Percentiles rank a stretch among this genome's conserved stretches.
Conservation (phyloP, 2,797 vertebrate species). For the Scolopax bukidnonensis region DNA sequence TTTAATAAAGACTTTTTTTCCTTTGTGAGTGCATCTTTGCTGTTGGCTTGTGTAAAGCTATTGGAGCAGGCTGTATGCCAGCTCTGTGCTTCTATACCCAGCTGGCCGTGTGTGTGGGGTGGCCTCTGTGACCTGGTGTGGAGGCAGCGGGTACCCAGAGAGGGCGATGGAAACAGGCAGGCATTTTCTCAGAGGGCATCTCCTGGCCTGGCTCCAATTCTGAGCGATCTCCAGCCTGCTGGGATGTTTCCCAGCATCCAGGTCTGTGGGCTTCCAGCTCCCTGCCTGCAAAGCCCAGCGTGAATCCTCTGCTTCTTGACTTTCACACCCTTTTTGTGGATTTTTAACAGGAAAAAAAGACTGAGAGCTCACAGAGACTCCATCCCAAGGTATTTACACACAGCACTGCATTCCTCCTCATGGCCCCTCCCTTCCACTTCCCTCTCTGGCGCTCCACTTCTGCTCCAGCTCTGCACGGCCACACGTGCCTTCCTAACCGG, state of each 20-base stretch:
- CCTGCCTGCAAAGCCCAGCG: background rate
- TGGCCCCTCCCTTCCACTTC: slow-evolving; percentile 22
- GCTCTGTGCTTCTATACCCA: background rate
- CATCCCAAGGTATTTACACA: slow-evolving; percentile 90
- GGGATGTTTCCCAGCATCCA: background rate
- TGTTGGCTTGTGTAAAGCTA: accelerated
- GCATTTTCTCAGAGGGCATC: background rate
- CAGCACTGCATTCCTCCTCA: slow-evolving; percentile 6
- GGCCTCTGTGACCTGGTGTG: accelerated
- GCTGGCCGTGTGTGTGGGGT: background rate
- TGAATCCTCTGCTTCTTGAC: background rate
- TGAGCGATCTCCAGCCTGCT: background rate
- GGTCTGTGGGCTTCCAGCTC: background rate
- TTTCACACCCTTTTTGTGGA: slow-evolving; percentile 74
- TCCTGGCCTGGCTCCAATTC: background rate
- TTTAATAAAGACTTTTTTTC: background rate
- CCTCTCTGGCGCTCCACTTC: background rate
- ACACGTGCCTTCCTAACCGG: slow-evolving; percentile 17
- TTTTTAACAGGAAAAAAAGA: slow-evolving; percentile 92
- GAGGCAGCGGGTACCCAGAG: background rate
- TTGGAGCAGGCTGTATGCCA: background rate
- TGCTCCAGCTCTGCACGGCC: background rate
- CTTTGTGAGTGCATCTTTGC: background rate
- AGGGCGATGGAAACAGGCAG: background rate
- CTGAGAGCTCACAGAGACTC: slow-evolving; percentile 88